A percentile compares a stretch with the other conserved stretches of the same genome.
phyloP scores from a whole-genome alignment of 2,888 invertebrate genomes.

The Protonemura montana region DNA sequence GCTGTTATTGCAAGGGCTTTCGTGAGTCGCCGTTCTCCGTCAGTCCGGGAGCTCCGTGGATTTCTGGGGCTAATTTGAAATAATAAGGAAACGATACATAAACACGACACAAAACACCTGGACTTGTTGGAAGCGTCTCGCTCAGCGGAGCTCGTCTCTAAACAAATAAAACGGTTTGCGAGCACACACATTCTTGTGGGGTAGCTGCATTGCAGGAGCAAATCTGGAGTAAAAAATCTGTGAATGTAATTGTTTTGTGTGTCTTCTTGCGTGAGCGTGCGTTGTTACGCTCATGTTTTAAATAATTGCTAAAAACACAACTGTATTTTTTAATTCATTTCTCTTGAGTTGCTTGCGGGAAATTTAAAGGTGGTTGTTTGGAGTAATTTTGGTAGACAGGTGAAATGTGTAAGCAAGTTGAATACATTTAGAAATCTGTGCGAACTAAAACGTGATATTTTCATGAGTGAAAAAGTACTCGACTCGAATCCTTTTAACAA shows the following conservation, averaged over 20 bases:
- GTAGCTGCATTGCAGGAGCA: too few species aligned
- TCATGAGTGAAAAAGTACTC: background rate
- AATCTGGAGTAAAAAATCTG: too few species aligned
- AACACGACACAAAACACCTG: constrained; percentile 9
- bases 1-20: constrained; percentile 21
- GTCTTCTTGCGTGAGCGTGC: too few species aligned
- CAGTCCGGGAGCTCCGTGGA: background rate
- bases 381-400: too few species aligned
- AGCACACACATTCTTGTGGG: too few species aligned
- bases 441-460: background rate
- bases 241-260: too few species aligned
- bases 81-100: constrained; percentile 9
- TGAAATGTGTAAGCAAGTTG: background rate
- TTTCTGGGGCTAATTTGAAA: constrained; percentile 15
- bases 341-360: too few species aligned
- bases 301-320: too few species aligned
- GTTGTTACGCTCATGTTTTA: too few species aligned
- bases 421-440: background rate
- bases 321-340: too few species aligned
- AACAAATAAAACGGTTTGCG: too few species aligned
- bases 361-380: too few species aligned
- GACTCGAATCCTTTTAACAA: background rate
- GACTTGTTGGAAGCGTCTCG: background rate
- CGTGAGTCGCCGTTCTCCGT: background rate
- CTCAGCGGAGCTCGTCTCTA: background rate